Evolutionary conservation across 2,113 vertebrate species (phyloP).

Genomic region (Malurus melanocephalus): DNA sequence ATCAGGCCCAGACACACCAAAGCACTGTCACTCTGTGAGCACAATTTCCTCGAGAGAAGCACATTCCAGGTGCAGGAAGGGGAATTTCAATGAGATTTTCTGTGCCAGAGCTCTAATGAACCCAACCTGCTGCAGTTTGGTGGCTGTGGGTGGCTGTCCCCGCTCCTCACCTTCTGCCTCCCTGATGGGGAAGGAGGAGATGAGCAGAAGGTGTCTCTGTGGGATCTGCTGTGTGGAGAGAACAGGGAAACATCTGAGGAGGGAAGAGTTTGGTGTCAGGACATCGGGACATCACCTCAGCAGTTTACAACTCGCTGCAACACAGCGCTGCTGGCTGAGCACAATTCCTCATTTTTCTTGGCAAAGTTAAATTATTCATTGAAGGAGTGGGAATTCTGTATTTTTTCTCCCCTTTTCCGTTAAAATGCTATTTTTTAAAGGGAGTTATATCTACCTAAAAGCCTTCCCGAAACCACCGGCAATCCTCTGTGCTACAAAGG

Average conservation of each 20-base stretch:
- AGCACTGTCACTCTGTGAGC: fast-evolving
- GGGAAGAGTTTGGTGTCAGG: background rate
- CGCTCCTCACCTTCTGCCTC: background rate
- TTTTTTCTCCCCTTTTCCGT: fast-evolving
- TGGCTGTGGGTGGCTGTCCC: background rate
- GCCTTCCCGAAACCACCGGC: background rate
- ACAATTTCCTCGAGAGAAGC: background rate
- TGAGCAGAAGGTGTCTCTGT: background rate
- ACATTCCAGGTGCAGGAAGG: fast-evolving
- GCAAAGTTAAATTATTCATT: background rate
- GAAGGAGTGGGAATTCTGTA: background rate
- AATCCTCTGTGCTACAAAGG: background rate
- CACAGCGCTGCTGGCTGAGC: background rate
- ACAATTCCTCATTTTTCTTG: background rate
- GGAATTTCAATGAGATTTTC: background rate
- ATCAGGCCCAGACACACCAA: too few relatives aligned
- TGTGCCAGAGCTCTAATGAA: background rate
- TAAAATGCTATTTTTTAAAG: background rate
- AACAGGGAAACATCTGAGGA: background rate
- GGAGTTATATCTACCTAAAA: background rate
- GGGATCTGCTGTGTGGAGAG: background rate
- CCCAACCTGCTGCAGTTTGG: fast-evolving
- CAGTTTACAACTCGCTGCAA: background rate
- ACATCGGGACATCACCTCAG: background rate
- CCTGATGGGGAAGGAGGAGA: background rate